Evolutionary conservation across 2,888 invertebrate genomes (phyloP).

Genomic region (Leptopilina myrica): DNA sequence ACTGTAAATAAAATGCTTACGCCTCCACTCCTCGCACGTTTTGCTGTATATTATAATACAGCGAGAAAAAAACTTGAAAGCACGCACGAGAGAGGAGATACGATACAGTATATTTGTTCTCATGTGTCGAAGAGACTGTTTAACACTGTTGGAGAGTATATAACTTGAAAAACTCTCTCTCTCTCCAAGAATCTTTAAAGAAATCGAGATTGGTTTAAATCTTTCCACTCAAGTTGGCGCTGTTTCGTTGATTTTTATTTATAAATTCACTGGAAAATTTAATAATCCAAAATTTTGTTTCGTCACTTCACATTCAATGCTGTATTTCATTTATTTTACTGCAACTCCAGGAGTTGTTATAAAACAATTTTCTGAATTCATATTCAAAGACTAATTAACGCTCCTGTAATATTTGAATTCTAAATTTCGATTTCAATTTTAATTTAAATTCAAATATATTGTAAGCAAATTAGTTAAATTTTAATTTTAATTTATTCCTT

Average conservation of each 20-base stretch:
- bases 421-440: too few species aligned
- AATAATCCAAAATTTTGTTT: background rate
- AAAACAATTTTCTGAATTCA: too few species aligned
- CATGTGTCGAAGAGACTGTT: constrained; percentile 2
- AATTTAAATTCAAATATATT: too few species aligned
- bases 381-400: too few species aligned
- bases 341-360: too few species aligned
- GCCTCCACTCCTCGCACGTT: background rate
- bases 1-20: constrained; percentile 24
- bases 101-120: background rate
- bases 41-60: too few species aligned
- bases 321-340: too few species aligned
- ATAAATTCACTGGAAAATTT: background rate
- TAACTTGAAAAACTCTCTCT: constrained; percentile 1
- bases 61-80: background rate
- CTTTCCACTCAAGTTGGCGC: constrained; percentile 25
- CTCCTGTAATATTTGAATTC: too few species aligned
- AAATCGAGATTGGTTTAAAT: background rate
- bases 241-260: constrained; percentile 18
- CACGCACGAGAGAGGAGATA: too few species aligned
- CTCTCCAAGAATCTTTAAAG: background rate
- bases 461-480: too few species aligned
- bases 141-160: constrained; percentile 1
- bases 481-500: too few species aligned
- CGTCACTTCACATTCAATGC: background rate